Percentiles rank a stretch among this genome's conserved stretches.
Conservation (phyloP, 1,140 invertebrate species). For the Pseudomyrmex pallidus region DNA sequence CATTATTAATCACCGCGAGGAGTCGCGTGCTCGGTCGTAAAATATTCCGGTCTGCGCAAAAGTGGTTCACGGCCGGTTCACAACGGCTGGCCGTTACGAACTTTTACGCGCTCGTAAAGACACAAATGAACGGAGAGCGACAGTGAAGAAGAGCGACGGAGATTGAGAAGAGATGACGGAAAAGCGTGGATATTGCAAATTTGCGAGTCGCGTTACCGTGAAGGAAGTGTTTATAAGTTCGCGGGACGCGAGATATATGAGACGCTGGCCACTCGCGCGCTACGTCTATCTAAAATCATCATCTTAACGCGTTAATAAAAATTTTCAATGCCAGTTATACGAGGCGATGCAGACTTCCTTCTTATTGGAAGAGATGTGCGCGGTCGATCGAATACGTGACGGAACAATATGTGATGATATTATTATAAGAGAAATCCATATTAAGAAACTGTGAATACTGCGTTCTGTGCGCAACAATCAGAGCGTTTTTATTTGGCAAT, state of each 20-base stretch:
- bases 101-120: constrained; percentile 65
- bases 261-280: constrained; percentile 1
- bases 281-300: constrained; percentile 39
- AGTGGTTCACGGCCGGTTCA: constrained; percentile 30
- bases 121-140: constrained; percentile 30
- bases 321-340: constrained; percentile 5
- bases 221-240: constrained; percentile 39
- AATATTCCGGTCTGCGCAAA: constrained; percentile 30
- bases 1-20: constrained; percentile 35
- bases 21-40: background rate
- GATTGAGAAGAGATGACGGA: background rate
- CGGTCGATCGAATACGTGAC: background rate
- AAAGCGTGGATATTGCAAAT: constrained; percentile 67
- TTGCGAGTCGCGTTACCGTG: constrained; percentile 41
- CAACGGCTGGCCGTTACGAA: constrained; percentile 33
- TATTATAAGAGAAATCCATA: background rate
- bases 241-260: constrained; percentile 60
- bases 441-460: constrained; percentile 7
- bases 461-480: background rate
- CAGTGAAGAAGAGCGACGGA: constrained; percentile 4
- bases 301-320: constrained; percentile 72
- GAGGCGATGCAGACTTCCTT: background rate
- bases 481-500: background rate
- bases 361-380: constrained; percentile 42
- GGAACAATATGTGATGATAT: background rate